These are phyloP conservation scores for Trissonchulus sp. DNA, from an alignment of 2,888 invertebrate genomes.

Conservation along the genomic window DNA sequence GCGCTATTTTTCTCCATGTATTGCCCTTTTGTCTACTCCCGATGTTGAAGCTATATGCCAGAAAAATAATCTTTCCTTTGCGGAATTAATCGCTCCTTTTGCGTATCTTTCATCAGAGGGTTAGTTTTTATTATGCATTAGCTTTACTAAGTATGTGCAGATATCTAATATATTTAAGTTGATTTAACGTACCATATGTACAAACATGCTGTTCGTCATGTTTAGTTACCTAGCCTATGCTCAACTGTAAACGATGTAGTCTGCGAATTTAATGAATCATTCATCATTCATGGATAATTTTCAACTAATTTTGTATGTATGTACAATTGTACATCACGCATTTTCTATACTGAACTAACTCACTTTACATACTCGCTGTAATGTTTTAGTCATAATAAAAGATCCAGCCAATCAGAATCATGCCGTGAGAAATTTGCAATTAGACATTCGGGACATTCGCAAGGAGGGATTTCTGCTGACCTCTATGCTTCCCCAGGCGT, in stretches of 20 bases:
- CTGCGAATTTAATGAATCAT: too few relatives aligned
- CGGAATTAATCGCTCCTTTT: conserved; percentile 55
- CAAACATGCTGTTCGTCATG: too few relatives aligned
- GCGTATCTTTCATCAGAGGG: conserved; percentile 53
- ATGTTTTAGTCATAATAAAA: conserved; percentile 51
- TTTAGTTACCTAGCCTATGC: too few relatives aligned
- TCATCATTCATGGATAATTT: too few relatives aligned
- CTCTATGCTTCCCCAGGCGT: conserved; percentile 46
- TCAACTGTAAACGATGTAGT: too few relatives aligned
- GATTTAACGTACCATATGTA: too few relatives aligned
- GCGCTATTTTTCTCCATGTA: conserved; percentile 49
- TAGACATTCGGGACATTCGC: conserved; percentile 54
- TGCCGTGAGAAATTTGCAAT: conserved; percentile 48
- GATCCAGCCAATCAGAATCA: conserved; percentile 53
- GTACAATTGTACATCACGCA: too few relatives aligned
- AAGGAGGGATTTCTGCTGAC: conserved; percentile 47
- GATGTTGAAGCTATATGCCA: conserved; percentile 54
- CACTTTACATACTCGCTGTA: too few relatives aligned
- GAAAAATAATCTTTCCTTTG: conserved; percentile 55
- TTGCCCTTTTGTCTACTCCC: conserved; percentile 54
- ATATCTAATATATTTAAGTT: too few relatives aligned
- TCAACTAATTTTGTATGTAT: too few relatives aligned
- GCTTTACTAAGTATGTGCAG: too few relatives aligned
- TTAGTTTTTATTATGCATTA: conserved; percentile 38
- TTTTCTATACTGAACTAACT: too few relatives aligned